Evolutionary conservation across 2,797 vertebrate genomes (phyloP).

Genomic region (Phoeniculus purpureus): DNA sequence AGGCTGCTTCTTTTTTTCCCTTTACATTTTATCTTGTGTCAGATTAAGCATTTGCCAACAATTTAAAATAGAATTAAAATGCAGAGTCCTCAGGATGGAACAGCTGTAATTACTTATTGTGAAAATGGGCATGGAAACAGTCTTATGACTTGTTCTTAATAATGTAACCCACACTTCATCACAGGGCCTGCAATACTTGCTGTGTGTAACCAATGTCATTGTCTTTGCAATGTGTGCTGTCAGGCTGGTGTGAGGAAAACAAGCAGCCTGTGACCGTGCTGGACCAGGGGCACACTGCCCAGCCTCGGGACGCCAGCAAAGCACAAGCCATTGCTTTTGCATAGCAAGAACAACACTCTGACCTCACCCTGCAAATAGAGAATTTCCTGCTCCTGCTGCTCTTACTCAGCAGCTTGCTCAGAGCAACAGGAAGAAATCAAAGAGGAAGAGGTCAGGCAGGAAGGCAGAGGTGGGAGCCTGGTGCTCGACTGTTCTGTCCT

Average conservation of each 20-base stretch:
- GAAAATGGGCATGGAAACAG: neutral
- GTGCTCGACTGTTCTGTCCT: fast-evolving
- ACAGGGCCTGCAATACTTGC: neutral
- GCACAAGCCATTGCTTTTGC: constrained; percentile 36
- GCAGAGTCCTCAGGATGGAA: neutral
- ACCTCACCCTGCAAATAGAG: constrained; percentile 3
- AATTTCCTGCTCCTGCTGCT: constrained; percentile 53
- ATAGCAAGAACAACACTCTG: constrained; percentile 27
- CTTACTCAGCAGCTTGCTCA: constrained; percentile 52
- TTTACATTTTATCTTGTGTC: neutral
- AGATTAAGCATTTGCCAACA: neutral
- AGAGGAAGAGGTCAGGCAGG: constrained; percentile 31
- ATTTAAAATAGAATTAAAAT: constrained; percentile 25
- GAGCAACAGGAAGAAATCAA: constrained; percentile 40
- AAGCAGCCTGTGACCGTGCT: neutral
- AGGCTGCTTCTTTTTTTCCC: neutral
- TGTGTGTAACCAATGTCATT: neutral
- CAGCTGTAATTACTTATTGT: constrained; percentile 13
- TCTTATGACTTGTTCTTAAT: neutral
- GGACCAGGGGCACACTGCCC: neutral
- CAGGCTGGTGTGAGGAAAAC: neutral
- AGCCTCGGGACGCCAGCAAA: neutral
- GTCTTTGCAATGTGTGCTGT: neutral
- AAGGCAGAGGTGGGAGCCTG: neutral
- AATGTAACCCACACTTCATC: neutral